Base-by-base conservation (phyloP, 2,113 vertebrate genomes). In the Amazona vittata region DNA sequence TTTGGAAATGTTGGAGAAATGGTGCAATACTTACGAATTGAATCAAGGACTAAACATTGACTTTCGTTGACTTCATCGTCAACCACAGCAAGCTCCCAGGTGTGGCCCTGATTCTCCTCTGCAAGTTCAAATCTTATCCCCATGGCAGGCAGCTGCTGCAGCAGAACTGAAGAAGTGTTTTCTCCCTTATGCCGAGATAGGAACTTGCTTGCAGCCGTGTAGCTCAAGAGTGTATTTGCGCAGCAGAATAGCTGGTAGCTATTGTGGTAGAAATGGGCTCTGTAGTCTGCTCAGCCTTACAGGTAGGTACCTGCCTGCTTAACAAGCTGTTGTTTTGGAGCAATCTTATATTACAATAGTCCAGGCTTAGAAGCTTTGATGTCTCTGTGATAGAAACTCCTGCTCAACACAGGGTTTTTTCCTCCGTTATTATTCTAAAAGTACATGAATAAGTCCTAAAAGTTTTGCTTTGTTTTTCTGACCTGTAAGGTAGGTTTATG, bases 271-370 rank as follows among this genome's bases (percentile, higher is more conserved):
- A 59, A 91, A 83, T 55, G 39, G 82, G 68, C 47, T 96, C 73
- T 86, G 60, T 24, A 63, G 55, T n/a, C 57, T 90, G 44, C 80
- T 78, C 76, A 75, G 73, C 47, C 76, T 84, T 78, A 50, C 79
- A 88, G 93, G 90, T 90, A 59, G 74, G 68, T 83, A 89, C 59
- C 92, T 93, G 64, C 92, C 92, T 95, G 83, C 64, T 78, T 88
- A 94, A 81, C 80, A 76, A 93, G 43, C 20, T 89, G 39, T 6
- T 87, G 78, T 52, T 94, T 65, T 55, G 39, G 39, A 64, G 73
- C 52, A 83, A 67, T 81, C 49, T 86, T 83, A 29, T 49, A 68
- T 94, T 95, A 63, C 62, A 90, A 2, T 63, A 90, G 87, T 24
- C 53, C 76, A 47, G 29, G 35, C 43, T 90, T 75, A 81, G 70